Base-by-base conservation (phyloP, 1,140 invertebrate genomes). In the Drosophila ananassae region DNA sequence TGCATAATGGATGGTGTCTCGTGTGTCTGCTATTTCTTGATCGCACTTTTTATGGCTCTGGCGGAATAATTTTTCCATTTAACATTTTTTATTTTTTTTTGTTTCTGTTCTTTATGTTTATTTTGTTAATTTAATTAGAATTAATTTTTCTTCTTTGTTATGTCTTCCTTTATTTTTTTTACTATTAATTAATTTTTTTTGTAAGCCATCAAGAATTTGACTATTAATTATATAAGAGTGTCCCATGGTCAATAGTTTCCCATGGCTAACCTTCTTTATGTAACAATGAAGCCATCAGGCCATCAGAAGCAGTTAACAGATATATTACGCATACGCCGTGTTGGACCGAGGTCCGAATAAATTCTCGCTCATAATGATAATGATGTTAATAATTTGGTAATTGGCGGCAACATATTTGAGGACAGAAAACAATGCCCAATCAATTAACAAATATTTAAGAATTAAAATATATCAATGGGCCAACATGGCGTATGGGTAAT, bases 81-180 rank as follows among this genome's bases (percentile, higher is more conserved):
- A 44, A 82, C 82, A 67, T 73, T 61, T 59, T 61, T 61, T 64
- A 17, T 17, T 73, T 61, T 59, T 61, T 61, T 64, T 32, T 44
- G 21, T 41, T 47, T 34, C 77, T 63, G 74, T 55, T 87, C 68
- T 72, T 78, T 81, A 87, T 82, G 78, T 55, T 72, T 75, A 60
- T 75, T 82, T 83, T 50, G 67, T 82, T 50, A 75, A 67, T 84
- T 82, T 72, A 87, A 78, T 85, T 82, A 78, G 83, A 85, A 87
- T 85, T 84, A 83, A 54, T 64, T 57, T 58, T 57, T 32, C 37
- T 28, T 50, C 41, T 28, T 48, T 61, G 69, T 41, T 72, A 64
- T 59, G 48, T 47, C 17, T 54, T 37, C 50, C 68, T 63, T 62
- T 0, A 10, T 10, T 41, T 39, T 13, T 12, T 30, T 30, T 30